Evolutionary conservation across 2,797 vertebrate genomes (phyloP), one percentile per base, ranked within the genome.

Genomic region (Spondyliosoma cantharus): DNA sequence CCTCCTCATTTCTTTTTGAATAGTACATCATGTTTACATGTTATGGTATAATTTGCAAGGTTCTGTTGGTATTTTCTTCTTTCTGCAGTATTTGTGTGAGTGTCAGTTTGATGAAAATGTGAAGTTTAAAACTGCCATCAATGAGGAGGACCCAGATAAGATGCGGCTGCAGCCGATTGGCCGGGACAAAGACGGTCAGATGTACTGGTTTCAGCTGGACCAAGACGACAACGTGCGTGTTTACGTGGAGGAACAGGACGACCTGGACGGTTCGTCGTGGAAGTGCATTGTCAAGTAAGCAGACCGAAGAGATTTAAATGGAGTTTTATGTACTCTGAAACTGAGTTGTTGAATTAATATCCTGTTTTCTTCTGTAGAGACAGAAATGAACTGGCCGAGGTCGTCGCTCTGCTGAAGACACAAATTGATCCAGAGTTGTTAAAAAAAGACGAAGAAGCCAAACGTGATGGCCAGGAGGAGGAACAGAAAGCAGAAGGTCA

Each of bases 61-160:
- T 22, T 46, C 14, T 58, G 14, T 50, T 37, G 9, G 1, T 14
- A 2, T 37, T 49, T 58, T 63, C 2, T 37, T 70, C 29, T 86
- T 80, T 66, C 88, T 93, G 7, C 90, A 99, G 98, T 97, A 98
- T 91, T 95, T 99, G 87, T 99, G 98, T 0, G 98, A 99, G 90
- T 97, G 96, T 91, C 98, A 99, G 91, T 99, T 99, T 91, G 98
- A 99, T 76, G 98, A 99, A 87, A 99, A 99, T 87, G 94, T 99
- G 0, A 99, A 99, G 92, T 99, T 99, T 82, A 99, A 99, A 93
- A 97, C 96, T 0, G 95, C 96, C 66, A 97, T 99, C 92, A 99
- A 99, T 0, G 98, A 99, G 85, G 97, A 99, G 78, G 98, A 99
- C 74, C 96, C 97, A 0, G 98, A 99, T 5, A 95, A 96, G 62